Base-by-base conservation (phyloP, 2,113 vertebrate species). In the Craseonycteris thonglongyai region DNA sequence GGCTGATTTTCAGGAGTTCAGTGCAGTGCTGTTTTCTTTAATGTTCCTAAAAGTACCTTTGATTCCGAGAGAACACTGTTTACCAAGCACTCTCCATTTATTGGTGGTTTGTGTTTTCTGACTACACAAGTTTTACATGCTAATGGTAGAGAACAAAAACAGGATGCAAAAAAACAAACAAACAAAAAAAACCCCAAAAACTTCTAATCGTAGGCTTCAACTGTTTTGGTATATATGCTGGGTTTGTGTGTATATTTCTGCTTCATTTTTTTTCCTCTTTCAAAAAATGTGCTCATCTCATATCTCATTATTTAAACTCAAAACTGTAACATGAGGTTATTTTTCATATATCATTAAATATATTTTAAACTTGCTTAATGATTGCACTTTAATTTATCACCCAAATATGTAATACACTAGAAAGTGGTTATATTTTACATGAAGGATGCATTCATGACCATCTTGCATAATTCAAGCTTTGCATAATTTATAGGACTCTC, bases 381-480 rank as follows among this genome's bases (percentile, higher is more conserved):
- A 76, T 63, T 65, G 59, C 24, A 88, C 21, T 47, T 81, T 75
- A 74, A 66, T 91, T 87, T 81, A 54, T 76, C 49, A 40, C 68
- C 49, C 82, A 33, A 61, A 45, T 63, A 65, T 58, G 56, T 66
- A 85, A 93, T 92, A 75, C 80, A 56, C 42, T 35, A 87, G 81
- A 54, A 92, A 24, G 22, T 49, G 83, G 40, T 35, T 69, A 47
- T 87, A 51, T 75, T 95, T 82, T 91, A 94, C 61, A 47, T 65
- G 76, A 93, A 71, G 12, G 61, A 47, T 78, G 65, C 30, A 63
- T 59, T 88, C 61, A 56, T 42, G 49, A 91, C 59, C 42, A 58
- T 88, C 76, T 88, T 82, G 51, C 42, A 76, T 69, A 72, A 91
- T 72, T 72, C n/a, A 94, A 80, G 30, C 33, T 88, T 72, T 86